Evolutionary conservation across 2,113 vertebrate species (phyloP), one percentile per base, ranked within the genome.

Genomic region (Hiodon alosoides): DNA sequence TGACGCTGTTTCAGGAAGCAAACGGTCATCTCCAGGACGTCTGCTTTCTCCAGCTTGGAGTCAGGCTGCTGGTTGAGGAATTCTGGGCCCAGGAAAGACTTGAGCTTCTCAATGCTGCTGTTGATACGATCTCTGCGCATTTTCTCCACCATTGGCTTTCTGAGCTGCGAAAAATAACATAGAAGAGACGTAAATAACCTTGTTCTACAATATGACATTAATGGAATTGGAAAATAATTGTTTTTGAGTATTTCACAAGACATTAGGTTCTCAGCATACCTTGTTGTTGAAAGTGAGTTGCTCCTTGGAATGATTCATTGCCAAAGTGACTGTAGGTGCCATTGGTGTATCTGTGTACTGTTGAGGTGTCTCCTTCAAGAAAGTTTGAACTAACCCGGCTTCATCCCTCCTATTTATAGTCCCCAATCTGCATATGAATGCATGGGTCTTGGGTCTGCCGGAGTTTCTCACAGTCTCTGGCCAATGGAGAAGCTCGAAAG

Each of bases 1-100:
- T 86, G 80, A 73, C 82, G 84, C 74, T 91, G 87, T 77, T 86
- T 85, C 84, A 91, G 83, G 79, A 89, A 91, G 77, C 84, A 86
- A 54, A 91, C 90, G 0, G 89, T 9, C 86, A 83, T 16, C 0
- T 89, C 86, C 14, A 89, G 73, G 73, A 87, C 83, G 72, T 89
- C 88, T 0, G 90, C 88, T 74, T 90, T 87, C 77, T 85, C 85
- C 81, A 86, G 84, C 78, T 88, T 86, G 55, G 87, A 84, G 60
- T 86, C 83, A 55, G 88, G 86, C 69, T 85, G 85, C 78, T 85
- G 83, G 1, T 80, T 71, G 62, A 83, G 84, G 55, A 91, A 85
- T 16, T 87, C 83, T 66, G 83, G 71, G 47, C 59, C 7, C 17
- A 71, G 69, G 46, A 59, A 46, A 71, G 69, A 71, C 69, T 59